Conservation (phyloP, 2,797 vertebrate genomes). For the Schizopygopsis malacanthus region DNA sequence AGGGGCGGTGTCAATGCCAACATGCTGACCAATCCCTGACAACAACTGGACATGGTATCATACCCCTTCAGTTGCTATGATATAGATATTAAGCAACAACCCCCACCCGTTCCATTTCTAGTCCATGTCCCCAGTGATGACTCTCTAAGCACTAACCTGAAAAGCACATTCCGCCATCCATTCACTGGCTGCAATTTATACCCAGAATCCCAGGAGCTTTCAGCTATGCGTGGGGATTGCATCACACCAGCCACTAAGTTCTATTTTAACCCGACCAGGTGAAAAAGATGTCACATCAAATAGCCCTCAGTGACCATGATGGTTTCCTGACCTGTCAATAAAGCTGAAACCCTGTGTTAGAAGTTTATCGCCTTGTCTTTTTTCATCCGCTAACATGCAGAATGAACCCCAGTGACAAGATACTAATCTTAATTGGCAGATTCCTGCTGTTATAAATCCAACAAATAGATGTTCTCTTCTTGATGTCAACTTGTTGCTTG, state of each 20-base stretch:
- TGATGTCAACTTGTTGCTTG: not conserved
- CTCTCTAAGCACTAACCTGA: constrained; percentile 62
- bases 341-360: constrained; percentile 38
- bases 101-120: constrained; percentile 57
- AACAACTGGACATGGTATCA: constrained; percentile 81
- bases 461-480: not conserved
- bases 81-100: constrained; percentile 89
- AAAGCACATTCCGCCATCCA: constrained; percentile 64
- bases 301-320: constrained; percentile 15
- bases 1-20: constrained; percentile 83
- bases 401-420: constrained; percentile 20
- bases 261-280: constrained; percentile 36
- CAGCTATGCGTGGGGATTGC: constrained; percentile 56
- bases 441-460: not conserved
- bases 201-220: constrained; percentile 61
- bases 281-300: constrained; percentile 51
- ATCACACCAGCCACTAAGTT: constrained; percentile 60
- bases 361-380: constrained; percentile 26
- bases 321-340: constrained; percentile 52
- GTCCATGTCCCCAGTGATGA: constrained; percentile 52
- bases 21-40: constrained; percentile 87
- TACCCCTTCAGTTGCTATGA: constrained; percentile 84
- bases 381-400: constrained; percentile 27
- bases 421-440: not conserved
- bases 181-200: constrained; percentile 70